These are phyloP conservation scores for Mus caroli DNA, from an alignment of 2,797 vertebrate species.

Conservation along the genomic window DNA sequence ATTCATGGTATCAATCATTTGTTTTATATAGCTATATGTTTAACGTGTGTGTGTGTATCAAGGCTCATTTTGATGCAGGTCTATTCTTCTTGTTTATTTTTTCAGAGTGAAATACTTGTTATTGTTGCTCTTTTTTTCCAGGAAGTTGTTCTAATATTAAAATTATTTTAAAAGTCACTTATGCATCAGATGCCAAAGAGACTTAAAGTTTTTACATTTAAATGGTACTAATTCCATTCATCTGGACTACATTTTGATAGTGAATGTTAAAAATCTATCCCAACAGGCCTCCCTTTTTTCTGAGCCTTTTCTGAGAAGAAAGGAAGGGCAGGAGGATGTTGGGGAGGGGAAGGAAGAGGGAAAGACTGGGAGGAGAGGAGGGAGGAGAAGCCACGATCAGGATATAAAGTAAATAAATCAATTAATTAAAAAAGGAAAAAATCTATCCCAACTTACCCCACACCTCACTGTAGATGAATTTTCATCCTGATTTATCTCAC, in stretches of 20 bases:
- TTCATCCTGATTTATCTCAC: neutral
- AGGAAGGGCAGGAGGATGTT: neutral
- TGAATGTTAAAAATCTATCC: neutral
- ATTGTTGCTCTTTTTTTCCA: neutral
- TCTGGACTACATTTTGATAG: slow-evolving; percentile 19
- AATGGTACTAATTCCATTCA: neutral
- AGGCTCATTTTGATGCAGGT: neutral
- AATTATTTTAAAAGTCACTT: slow-evolving; percentile 29
- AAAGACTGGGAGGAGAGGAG: neutral
- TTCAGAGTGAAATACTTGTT: slow-evolving; percentile 33
- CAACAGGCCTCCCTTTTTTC: neutral
- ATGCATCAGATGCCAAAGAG: neutral
- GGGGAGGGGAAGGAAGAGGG: neutral
- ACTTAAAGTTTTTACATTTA: slow-evolving; percentile 32
- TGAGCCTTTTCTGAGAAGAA: neutral
- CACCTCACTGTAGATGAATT: neutral
- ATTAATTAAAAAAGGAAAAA: neutral
- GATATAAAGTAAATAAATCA: neutral
- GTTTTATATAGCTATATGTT: neutral
- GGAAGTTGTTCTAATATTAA: neutral
- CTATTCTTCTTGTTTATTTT: slow-evolving; percentile 26
- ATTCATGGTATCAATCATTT: neutral
- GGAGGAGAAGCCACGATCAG: neutral
- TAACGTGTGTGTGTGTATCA: neutral
- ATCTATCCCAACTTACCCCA: neutral